Percentiles rank a stretch among this genome's conserved stretches.
Evolutionary conservation across 2,888 invertebrate species (phyloP).

Genomic region (Oasisia sp.): DNA sequence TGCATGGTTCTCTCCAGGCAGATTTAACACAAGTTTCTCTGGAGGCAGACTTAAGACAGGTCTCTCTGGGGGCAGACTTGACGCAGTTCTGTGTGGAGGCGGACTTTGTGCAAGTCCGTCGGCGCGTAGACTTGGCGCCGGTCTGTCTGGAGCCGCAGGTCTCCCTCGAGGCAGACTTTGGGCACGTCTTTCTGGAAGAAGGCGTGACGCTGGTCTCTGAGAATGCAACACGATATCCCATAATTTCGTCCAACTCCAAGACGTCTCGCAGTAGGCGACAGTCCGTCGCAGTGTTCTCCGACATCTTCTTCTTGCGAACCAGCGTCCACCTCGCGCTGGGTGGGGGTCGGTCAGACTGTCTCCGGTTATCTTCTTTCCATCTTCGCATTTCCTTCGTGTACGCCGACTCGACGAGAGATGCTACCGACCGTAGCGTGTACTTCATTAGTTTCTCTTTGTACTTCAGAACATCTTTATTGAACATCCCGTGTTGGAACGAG

Average conservation of each 20-base stretch:
- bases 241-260: background rate
- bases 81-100: background rate
- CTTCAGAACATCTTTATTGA: background rate
- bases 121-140: background rate
- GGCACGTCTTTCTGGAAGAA: background rate
- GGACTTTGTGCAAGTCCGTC: background rate
- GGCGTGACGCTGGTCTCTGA: background rate
- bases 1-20: too few relatives aligned
- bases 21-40: background rate
- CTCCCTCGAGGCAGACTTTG: background rate
- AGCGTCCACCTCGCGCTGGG: background rate
- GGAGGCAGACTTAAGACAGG: background rate
- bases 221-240: background rate
- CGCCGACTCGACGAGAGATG: background rate
- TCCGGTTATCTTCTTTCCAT: background rate
- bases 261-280: background rate
- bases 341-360: background rate
- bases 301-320: background rate
- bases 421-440: background rate
- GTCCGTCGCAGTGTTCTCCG: background rate
- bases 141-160: background rate
- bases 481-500: background rate
- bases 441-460: background rate
- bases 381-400: background rate
- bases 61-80: background rate